Evolutionary conservation across 2,113 vertebrate species (phyloP), one percentile per base, ranked within the genome.

Genomic region (Microcebus murinus): DNA sequence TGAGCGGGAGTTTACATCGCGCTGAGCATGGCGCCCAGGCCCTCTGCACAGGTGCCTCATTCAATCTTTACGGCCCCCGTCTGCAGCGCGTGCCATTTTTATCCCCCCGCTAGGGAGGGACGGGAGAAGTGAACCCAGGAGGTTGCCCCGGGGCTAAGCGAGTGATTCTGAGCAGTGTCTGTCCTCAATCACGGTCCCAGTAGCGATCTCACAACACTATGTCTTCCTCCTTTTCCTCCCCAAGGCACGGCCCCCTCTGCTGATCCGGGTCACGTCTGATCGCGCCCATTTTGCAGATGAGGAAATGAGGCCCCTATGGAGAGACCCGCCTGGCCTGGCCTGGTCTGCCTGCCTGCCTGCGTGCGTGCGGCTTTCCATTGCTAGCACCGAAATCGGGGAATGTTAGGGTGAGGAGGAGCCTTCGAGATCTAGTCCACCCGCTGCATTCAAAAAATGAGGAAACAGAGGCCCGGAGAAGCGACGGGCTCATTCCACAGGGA

Each of bases 121-220:
- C 27, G 21, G 79, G 25, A 34, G 55, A 77, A 13, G 17, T 21
- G 5, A 52, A 48, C 7, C 1, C 4, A 27, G 39, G 68, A 36
- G 23, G 61, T 15, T 6, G 76, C 48, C 36, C 31, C 10, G 55
- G n/a, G 57, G 48, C 42, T 39, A 27, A 67, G 81, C 0, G 2
- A 77, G 27, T 8, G 4, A 14, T 15, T 42, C 84, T 42, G 48
- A 87, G 17, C 4, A 1, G n/a, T 68, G 27, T 29, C 59, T 34
- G 15, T 10, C 8, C 39, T 39, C 29, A 21, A 10, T 11, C 25
- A n/a, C 0, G 2, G 63, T 8, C 67, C 74, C 71, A 2, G 45
- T 6, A 50, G 21, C 1, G 6, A 48, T 34, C 42, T 17, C 42
- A 13, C 25, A 6, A n/a, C 13, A 4, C 6, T 2, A 3, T 0